Conservation (phyloP, 1,140 invertebrate species). For the Heterodera carotae region DNA sequence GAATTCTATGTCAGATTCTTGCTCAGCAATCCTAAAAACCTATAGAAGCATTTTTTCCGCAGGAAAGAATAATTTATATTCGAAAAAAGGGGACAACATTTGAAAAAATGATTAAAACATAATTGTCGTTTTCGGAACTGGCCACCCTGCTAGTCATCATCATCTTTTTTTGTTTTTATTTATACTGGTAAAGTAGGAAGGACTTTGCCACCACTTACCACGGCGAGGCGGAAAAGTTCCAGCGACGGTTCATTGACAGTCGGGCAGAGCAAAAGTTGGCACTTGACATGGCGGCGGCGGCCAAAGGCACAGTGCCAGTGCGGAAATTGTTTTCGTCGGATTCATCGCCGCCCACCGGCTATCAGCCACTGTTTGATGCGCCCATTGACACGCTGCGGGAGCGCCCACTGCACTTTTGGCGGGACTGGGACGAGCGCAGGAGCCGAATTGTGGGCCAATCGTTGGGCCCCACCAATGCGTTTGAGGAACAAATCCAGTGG, state of each 20-base stretch:
- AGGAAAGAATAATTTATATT: too few species aligned
- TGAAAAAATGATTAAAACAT: too few species aligned
- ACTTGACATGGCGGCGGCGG: background rate
- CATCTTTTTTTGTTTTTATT: too few species aligned
- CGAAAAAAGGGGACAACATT: too few species aligned
- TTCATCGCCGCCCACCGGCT: background rate
- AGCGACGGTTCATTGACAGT: background rate
- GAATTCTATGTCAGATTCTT: too few species aligned
- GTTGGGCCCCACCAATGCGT: constrained; percentile 77
- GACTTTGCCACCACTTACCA: background rate
- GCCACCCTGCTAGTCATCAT: too few species aligned
- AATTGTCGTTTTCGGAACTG: too few species aligned
- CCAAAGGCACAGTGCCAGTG: constrained; percentile 17
- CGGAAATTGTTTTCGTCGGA: constrained; percentile 9
- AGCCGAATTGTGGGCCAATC: constrained; percentile 32
- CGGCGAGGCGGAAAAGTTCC: constrained; percentile 7
- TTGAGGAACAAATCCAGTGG: constrained; percentile 87
- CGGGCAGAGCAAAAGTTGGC: background rate
- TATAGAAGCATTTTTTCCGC: too few species aligned
- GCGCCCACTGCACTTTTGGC: constrained; percentile 32
- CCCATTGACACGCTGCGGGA: constrained; percentile 14
- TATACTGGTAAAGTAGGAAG: constrained; percentile 34
- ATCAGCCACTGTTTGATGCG: constrained; percentile 2
- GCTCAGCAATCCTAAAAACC: too few species aligned
- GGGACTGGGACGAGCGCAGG: constrained; percentile 33